These are phyloP conservation scores for Achlya flavicornis DNA, from an alignment of 2,888 invertebrate genomes.

Conservation along the genomic window DNA sequence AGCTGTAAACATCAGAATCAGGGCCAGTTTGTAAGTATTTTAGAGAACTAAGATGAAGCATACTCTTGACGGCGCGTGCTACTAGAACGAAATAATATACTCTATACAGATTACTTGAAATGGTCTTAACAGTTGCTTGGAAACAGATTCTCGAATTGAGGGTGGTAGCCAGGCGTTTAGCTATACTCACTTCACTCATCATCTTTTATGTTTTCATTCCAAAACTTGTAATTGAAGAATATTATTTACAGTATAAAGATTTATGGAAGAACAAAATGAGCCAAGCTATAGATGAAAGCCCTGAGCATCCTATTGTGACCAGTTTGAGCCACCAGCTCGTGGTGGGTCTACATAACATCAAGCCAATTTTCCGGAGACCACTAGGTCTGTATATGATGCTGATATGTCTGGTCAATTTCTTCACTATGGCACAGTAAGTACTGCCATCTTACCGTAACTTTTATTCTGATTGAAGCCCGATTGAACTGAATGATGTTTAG, in stretches of 20 bases:
- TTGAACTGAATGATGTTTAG: too few species aligned
- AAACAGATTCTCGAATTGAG: too few species aligned
- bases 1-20: too few species aligned
- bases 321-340: conserved; percentile 53
- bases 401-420: conserved; percentile 57
- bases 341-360: conserved; percentile 61
- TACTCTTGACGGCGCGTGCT: neutral
- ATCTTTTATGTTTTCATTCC: too few species aligned
- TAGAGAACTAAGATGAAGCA: neutral
- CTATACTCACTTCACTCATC: too few species aligned
- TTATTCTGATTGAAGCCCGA: too few species aligned
- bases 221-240: too few species aligned
- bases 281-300: conserved; percentile 37
- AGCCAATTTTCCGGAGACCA: conserved; percentile 68
- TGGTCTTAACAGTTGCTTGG: too few species aligned
- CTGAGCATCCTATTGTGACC: conserved; percentile 34
- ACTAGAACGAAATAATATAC: too few species aligned
- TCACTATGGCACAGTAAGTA: conserved; percentile 72
- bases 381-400: conserved; percentile 50
- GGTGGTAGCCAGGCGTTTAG: too few species aligned
- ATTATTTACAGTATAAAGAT: conserved; percentile 51
- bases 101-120: too few species aligned
- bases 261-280: conserved; percentile 60
- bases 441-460: neutral
- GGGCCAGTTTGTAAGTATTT: too few species aligned